Base-by-base conservation (phyloP, 2,888 invertebrate species). In the Incurvaria masculella region DNA sequence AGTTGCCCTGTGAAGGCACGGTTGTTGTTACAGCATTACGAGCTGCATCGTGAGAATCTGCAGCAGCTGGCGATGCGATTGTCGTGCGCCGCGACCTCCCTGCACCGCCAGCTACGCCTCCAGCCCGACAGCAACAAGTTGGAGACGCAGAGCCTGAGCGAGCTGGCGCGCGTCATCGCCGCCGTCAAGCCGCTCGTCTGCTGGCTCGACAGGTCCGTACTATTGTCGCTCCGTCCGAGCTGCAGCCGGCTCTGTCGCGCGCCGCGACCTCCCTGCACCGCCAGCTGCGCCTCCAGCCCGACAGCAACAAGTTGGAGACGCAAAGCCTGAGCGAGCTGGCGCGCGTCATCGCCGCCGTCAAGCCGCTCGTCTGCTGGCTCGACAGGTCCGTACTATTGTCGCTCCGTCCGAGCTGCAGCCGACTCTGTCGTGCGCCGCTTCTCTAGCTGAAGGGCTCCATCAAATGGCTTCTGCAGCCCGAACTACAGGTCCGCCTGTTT, bases 301-400 rank as follows among this genome's bases (percentile, higher is more conserved):
- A 79, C 54, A 75, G 75, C 6, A 75, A 80, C 21, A 82, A 85
- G 51, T 85, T 94, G 42, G 86, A 88, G 54, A 92, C 91, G 11
- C 87, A 86, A 71, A 87, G 88, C 47, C 75, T 96, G 60, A 88
- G 91, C 26, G 91, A 92, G 66, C 93, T 96, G 46, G 91, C 94
- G 42, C 85, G 89, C 57, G 86, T 93, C 46, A 87, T 95, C 60
- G 85, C 84, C 44, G 87, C 89, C 42, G 87, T 95, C 39, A 96
- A 95, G 69, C 89, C 90, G 50, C 79, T 97, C 46, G 90, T 93
- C 18, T 88, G 89, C 62, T 97, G 97, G 94, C 80, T 97, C 17
- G 94, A 96, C 69, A 84, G 91, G 86, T 87, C 66, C 57, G 60
- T 61, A 10, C 67, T 68, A 21, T 2, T 69, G 70, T 51, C 64